These are phyloP conservation scores for Leptatherina wallacei DNA, from an alignment of 2,797 vertebrate genomes.

Conservation along the genomic window DNA sequence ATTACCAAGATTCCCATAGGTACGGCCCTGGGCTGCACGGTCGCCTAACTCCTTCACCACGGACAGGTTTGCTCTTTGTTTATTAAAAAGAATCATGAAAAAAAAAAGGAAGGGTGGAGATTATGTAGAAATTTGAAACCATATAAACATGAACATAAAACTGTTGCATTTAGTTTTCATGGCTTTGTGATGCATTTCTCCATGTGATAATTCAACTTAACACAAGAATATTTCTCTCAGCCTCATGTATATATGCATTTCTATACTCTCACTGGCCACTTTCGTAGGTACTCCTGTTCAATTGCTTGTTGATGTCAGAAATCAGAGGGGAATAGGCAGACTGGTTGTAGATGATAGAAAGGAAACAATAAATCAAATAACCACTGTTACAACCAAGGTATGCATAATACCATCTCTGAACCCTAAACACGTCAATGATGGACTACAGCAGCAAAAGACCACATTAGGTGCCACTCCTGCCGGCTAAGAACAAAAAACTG, in stretches of 20 bases:
- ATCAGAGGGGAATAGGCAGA: too few species aligned
- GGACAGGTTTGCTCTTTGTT: slow-evolving; percentile 88
- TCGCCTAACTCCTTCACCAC: slow-evolving; percentile 92
- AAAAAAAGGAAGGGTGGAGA: background rate
- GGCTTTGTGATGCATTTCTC: background rate
- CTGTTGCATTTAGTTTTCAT: background rate
- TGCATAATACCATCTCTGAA: too few species aligned
- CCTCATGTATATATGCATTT: background rate
- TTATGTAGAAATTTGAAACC: background rate
- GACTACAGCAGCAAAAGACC: too few species aligned
- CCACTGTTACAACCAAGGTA: too few species aligned
- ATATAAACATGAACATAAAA: background rate
- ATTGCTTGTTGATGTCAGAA: too few species aligned
- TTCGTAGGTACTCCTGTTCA: too few species aligned
- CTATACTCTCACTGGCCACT: background rate
- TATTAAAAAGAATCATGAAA: background rate
- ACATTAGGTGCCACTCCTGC: too few species aligned
- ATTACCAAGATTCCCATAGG: slow-evolving; percentile 96
- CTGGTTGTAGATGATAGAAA: too few species aligned
- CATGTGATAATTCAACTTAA: background rate
- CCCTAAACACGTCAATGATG: too few species aligned
- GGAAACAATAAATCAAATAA: too few species aligned
- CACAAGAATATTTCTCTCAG: background rate
- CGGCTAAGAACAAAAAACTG: too few species aligned
- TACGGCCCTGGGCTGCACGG: slow-evolving; percentile 92